Base-by-base conservation (phyloP, 2,797 vertebrate species). In the Lutjanus argentimaculatus region DNA sequence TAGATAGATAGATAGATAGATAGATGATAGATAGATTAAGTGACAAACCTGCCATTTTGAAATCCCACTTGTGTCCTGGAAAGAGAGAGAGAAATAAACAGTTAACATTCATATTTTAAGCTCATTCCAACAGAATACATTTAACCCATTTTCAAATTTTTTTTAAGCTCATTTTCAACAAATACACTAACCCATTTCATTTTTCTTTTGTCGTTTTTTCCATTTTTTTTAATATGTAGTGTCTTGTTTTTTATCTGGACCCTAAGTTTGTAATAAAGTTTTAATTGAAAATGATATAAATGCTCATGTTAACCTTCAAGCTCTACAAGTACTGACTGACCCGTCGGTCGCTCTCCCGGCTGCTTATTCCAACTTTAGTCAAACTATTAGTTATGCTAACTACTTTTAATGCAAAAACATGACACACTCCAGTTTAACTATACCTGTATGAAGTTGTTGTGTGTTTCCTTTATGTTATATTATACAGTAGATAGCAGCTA, bases 31-130 rank as follows among this genome's bases (percentile, higher is more conserved):
- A 76, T 42, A 53, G n/a, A 80, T 45, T 2, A 57, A 21, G 3
- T 67, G 19, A 91, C 92, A 85, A 84, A 96, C 95, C 95, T 91
- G 91, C 77, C 95, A 96, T 96, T 72, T 84, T 91, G 85, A 85
- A 85, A 71, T 88, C 57, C 69, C 45, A 72, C 7, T 63, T 70
- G 3, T 49, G 76, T 66, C 77, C 89, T 92, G 53, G 19, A 79
- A 0, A 75, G 6, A 86, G 2, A 66, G 58, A 65, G 6, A 6
- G 0, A 73, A 70, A 74, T 15, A 14, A 61, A 2, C 14, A 59
- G 40, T 48, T 63, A 76, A 53, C 12, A 57, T 4, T n/a, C 53
- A 30, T 43, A 11, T 2, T 19, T 45, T 52, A 7, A 70, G 11
- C 17, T 6, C 1, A 49, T 51, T 30, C 0, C 7, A 55, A 7